Evolutionary conservation across 2,888 invertebrate species (phyloP).

Genomic region (Tachina fera): DNA sequence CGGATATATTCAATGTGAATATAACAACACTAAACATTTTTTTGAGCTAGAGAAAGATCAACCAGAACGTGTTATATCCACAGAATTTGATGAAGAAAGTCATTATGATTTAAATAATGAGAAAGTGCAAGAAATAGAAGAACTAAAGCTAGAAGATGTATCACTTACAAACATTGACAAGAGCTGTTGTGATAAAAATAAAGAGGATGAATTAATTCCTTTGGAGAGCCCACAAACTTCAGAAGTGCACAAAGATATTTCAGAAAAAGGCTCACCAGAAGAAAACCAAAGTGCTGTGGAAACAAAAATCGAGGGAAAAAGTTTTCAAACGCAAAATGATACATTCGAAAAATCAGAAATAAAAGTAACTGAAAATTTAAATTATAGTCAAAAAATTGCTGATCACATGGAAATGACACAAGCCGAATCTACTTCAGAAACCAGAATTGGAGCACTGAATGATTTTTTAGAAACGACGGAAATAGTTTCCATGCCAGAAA

Average conservation of each 20-base stretch:
- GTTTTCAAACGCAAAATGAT: neutral
- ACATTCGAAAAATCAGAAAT: neutral
- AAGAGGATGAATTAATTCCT: too few species aligned
- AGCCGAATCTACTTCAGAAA: neutral
- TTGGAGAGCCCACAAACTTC: neutral
- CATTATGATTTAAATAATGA: neutral
- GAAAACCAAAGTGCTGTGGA: neutral
- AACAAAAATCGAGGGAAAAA: neutral
- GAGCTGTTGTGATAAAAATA: neutral
- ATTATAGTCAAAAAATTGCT: neutral
- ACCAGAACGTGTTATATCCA: slow-evolving; percentile 3
- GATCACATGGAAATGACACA: neutral
- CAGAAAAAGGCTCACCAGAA: too few species aligned
- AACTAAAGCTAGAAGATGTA: neutral
- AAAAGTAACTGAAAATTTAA: neutral
- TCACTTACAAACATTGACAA: neutral
- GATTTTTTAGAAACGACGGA: neutral
- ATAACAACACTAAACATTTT: too few species aligned
- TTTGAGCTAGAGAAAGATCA: neutral
- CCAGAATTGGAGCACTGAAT: neutral
- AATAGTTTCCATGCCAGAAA: too few species aligned
- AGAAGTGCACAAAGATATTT: too few species aligned
- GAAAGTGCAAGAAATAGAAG: neutral
- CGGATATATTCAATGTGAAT: neutral
- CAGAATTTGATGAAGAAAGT: neutral